These are phyloP conservation scores for Theristicus caerulescens DNA, from an alignment of 2,113 vertebrate species.

Conservation along the genomic window DNA sequence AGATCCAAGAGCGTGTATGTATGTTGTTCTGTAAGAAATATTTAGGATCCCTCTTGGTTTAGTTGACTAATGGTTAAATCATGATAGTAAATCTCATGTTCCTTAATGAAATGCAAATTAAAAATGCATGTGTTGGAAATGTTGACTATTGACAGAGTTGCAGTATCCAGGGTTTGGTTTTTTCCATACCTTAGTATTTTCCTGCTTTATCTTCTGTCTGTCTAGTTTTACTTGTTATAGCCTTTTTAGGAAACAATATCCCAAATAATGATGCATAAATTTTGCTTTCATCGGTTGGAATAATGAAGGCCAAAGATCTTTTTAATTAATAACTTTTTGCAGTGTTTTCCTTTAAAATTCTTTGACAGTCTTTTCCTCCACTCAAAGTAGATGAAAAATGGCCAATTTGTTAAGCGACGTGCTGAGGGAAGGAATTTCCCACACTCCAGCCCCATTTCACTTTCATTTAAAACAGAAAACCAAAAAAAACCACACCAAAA, in stretches of 20 bases:
- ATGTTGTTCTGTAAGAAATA: neutral
- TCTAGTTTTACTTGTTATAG: neutral
- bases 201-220: slow-evolving; percentile 17
- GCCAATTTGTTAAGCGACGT: slow-evolving; percentile 3
- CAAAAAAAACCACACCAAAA: neutral
- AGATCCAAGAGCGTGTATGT: neutral
- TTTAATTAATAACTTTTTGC: slow-evolving; percentile 37
- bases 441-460: slow-evolving; percentile 14
- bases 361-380: neutral
- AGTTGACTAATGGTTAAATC: neutral
- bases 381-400: slow-evolving; percentile 19
- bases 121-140: slow-evolving; percentile 31
- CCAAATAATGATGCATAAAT: neutral
- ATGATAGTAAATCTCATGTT: slow-evolving; percentile 2
- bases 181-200: slow-evolving; percentile 14
- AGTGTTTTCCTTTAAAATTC: slow-evolving; percentile 36
- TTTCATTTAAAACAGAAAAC: neutral
- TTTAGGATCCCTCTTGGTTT: neutral
- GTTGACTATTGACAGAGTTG: neutral
- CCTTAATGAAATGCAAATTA: slow-evolving; percentile 40
- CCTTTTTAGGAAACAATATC: slow-evolving; percentile 45
- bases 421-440: slow-evolving; percentile 43
- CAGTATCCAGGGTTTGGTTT: neutral
- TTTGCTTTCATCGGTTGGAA: neutral
- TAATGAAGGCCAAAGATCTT: slow-evolving; percentile 26